These are phyloP conservation scores for Abscondita cerata DNA, from an alignment of 2,888 invertebrate genomes.

Conservation along the genomic window DNA sequence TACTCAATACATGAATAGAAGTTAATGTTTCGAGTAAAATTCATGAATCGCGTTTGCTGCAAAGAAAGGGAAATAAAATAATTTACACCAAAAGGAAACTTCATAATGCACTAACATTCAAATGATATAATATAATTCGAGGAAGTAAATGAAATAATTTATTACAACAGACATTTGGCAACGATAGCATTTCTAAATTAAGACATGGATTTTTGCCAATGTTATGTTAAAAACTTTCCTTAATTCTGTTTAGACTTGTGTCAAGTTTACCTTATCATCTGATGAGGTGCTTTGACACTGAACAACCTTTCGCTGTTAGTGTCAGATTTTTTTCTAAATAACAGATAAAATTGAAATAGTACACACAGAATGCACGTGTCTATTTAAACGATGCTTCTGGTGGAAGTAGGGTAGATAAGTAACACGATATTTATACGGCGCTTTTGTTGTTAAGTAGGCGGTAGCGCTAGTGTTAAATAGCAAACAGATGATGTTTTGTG, in stretches of 20 bases:
- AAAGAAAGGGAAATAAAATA: too few species aligned
- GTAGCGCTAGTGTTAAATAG: not conserved
- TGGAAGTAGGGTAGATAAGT: slow-evolving; percentile 9
- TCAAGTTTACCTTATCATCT: slow-evolving; percentile 1
- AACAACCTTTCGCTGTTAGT: not conserved
- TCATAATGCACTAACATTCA: not conserved
- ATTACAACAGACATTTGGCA: slow-evolving; percentile 5
- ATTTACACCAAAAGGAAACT: too few species aligned
- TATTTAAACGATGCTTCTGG: slow-evolving; percentile 8
- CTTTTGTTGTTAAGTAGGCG: slow-evolving; percentile 19
- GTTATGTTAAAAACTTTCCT: not conserved
- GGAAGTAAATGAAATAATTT: slow-evolving; percentile 5
- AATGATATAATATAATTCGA: slow-evolving; percentile 9
- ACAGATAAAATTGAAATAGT: not conserved
- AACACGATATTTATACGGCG: slow-evolving; percentile 18
- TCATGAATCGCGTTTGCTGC: too few species aligned
- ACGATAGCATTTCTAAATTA: slow-evolving; percentile 1
- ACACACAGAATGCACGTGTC: slow-evolving; percentile 11
- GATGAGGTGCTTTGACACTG: not conserved
- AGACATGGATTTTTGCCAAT: slow-evolving; percentile 6
- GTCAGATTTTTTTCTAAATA: not conserved
- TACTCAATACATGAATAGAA: too few species aligned
- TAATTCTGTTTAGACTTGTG: not conserved
- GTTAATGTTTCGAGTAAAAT: too few species aligned
- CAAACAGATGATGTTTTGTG: slow-evolving; percentile 7